Evolutionary conservation across 1,140 invertebrate species (phyloP), one percentile per base, ranked within the genome.

Genomic region (Drosophila athabasca): DNA sequence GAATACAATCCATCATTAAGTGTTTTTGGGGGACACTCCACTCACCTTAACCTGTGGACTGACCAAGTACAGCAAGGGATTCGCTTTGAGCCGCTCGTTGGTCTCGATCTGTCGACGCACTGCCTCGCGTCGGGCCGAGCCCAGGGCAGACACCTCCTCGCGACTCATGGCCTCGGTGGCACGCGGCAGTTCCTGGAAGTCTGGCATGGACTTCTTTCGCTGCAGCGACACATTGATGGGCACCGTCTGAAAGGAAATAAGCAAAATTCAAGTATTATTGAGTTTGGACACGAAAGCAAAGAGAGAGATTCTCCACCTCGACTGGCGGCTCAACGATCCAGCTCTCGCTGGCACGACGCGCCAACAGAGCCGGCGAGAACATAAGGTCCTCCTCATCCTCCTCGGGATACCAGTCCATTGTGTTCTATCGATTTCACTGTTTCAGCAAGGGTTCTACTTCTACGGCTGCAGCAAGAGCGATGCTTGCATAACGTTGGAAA

Each of bases 41-140:
- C 93, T 94, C 94, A 99, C 98, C 96, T 98, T 98, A 79, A 99
- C 96, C 94, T 97, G 95, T 81, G 98, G 97, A 96, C 97, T 98
- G 95, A 97, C 95, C 92, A 99, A 94, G 92, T 98, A 98, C 58
- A 99, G 94, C 69, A 99, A 93, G 79, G 98, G 98, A 94, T 99
- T 99, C 78, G 97, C 97, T 91, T 96, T 94, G 61, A 98, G 95
- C 92, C 96, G 95, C 92, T 99, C 98, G 59, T 96, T 95, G 92
- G 98, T 96, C 92, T 99, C 97, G 81, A 96, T 94, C 93, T 98
- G 95, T 69, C 96, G 94, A 78, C 98, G 95, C 52, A 99, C 94
- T 92, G 99, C 98, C 92, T 99, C 98, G 65, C 99, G 94, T 59
- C 98, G 94, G 68, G 97, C 96, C 58, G 96, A 97, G 76, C 98